These are phyloP conservation scores for Saguinus imperator DNA, from an alignment of 2,113 vertebrate genomes.

Conservation along the genomic window DNA sequence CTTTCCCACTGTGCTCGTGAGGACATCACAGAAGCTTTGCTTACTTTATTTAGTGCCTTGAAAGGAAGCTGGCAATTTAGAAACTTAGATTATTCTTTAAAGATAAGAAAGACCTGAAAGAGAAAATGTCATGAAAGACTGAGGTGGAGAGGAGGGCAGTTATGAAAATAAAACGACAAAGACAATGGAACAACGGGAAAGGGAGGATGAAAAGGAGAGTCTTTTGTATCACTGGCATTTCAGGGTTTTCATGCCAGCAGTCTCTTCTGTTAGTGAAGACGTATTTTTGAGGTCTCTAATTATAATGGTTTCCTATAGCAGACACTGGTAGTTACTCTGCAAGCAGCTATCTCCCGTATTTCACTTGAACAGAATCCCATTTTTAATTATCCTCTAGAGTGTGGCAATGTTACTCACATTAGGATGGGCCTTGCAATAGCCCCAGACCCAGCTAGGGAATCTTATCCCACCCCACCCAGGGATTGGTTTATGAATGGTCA, in stretches of 20 bases:
- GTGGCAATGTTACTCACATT: background rate
- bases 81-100: background rate
- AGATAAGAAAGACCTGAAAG: background rate
- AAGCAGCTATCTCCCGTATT: background rate
- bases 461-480: background rate
- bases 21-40: background rate
- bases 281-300: background rate
- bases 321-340: too few species aligned
- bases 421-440: background rate
- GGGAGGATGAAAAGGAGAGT: background rate
- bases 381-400: background rate
- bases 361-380: background rate
- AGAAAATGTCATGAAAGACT: conserved; percentile 3
- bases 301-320: background rate
- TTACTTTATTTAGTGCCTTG: background rate
- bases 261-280: background rate
- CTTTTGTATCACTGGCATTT: background rate
- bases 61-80: background rate
- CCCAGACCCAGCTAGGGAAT: background rate
- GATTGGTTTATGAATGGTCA: background rate
- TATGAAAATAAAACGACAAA: background rate
- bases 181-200: background rate
- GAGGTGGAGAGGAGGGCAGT: background rate
- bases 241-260: background rate
- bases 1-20: background rate